Base-by-base conservation (phyloP, 2,888 invertebrate species). In the Lamellibrachia satsuma region DNA sequence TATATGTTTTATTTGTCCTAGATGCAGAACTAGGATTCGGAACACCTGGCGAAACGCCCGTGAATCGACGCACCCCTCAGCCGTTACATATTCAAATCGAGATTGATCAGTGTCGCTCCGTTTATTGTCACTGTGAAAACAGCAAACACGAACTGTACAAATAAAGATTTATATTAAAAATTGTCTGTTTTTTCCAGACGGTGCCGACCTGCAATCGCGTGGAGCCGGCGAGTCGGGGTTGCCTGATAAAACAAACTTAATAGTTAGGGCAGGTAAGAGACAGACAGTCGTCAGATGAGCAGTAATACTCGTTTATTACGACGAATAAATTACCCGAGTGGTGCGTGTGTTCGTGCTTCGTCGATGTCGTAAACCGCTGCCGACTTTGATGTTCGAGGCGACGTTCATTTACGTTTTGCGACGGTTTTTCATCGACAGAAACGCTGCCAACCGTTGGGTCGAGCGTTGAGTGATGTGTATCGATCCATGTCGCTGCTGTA, bases 221-320 rank as follows among this genome's bases (percentile, higher is more conserved):
- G 75, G 75, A 75, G 75, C 75, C 75, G 75, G 75, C 22, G n/a
- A 75, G 75, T 75, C 75, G 75, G 75, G 15, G n/a, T 22, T 75
- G n/a, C 75, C 75, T 75, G 15, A 75, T 75, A 75, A 75, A 75
- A 75, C 75, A 75, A 75, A 75, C 75, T 22, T 75, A 75, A 75
- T 75, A 75, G 75, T 75, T 75, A 75, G 22, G 75, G 75, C 75
- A 75, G 75, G 75, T 75, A 75, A 75, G 75, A 75, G n/a, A n/a
- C 6, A n/a, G 22, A 75, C 75, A 75, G 75, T 75, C 22, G 75
- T 75, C 75, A n/a, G 75, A 75, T 75, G 75, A 75, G 75, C 75
- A 75, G 75, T 75, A 75, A 75, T 75, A 75, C 75, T 75, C 75
- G 75, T 75, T 75, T 75, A 75, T 75, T 75, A 75, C 75, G 75